Percentiles rank a stretch among this genome's conserved stretches.
Conservation (phyloP, 2,888 invertebrate genomes). For the Oscheius sp. region DNA sequence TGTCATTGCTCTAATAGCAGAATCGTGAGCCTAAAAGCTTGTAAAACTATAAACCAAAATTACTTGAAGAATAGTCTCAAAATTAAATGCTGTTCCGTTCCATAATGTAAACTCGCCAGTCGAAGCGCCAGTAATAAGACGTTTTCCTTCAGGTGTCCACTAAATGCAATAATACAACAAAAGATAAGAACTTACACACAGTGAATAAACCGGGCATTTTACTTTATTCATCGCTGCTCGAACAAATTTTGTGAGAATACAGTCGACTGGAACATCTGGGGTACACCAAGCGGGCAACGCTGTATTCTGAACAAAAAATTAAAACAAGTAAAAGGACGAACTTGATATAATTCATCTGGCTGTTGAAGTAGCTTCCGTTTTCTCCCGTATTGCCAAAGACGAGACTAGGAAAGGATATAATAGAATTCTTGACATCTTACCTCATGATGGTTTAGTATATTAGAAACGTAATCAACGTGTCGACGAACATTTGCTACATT, state of each 20-base stretch:
- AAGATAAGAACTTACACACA: conserved; percentile 77
- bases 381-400: conserved; percentile 93
- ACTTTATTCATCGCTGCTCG: conserved; percentile 99
- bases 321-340: background rate
- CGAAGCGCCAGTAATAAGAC: conserved; percentile 96
- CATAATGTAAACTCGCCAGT: conserved; percentile 99
- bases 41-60: background rate
- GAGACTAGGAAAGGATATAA: conserved; percentile 76
- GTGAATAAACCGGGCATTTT: conserved; percentile 97
- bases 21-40: conserved; percentile 88
- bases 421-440: conserved; percentile 36
- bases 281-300: conserved; percentile 92
- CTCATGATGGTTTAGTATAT: conserved; percentile 64
- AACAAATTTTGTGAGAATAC: conserved; percentile 87
- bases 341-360: conserved; percentile 89
- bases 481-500: conserved; percentile 69
- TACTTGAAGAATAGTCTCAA: conserved; percentile 99
- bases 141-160: conserved; percentile 98
- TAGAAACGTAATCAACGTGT: conserved; percentile 68
- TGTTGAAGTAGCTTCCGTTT: conserved; percentile 88
- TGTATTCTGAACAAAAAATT: conserved; percentile 73
- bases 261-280: conserved; percentile 93
- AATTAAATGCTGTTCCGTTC: conserved; percentile 99
- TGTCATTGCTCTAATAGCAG: conserved; percentile 97
- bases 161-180: conserved; percentile 63